Conservation (phyloP, 2,113 vertebrate species). For the Tonatia bakeri region DNA sequence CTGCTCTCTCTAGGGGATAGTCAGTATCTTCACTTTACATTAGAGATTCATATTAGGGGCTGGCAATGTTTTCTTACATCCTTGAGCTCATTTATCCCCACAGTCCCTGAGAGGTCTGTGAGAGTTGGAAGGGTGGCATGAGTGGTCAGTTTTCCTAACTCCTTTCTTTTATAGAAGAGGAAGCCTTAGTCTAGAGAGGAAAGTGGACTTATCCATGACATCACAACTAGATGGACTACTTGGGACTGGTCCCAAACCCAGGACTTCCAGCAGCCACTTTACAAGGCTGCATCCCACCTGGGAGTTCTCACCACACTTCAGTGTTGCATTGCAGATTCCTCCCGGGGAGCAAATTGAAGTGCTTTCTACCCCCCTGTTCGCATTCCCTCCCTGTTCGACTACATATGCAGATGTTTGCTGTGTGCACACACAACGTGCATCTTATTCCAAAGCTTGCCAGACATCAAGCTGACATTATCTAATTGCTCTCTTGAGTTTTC, state of each 20-base stretch:
- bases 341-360: no score
- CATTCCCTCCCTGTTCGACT: fast-evolving
- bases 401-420: background rate
- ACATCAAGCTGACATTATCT: background rate
- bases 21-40: background rate
- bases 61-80: background rate
- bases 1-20: background rate
- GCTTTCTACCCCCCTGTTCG: background rate
- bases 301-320: background rate
- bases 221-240: background rate
- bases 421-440: no score
- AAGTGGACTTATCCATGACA: background rate
- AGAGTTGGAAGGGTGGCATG: background rate
- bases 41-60: background rate
- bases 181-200: background rate
- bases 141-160: background rate
- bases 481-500: background rate
- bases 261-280: background rate
- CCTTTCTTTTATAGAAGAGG: background rate
- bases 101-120: background rate
- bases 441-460: background rate
- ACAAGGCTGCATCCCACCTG: background rate
- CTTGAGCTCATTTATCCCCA: background rate
- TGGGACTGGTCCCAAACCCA: no score
- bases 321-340: background rate